phyloP scores from a whole-genome alignment of 2,888 invertebrate genomes.

The Cephus runcator region DNA sequence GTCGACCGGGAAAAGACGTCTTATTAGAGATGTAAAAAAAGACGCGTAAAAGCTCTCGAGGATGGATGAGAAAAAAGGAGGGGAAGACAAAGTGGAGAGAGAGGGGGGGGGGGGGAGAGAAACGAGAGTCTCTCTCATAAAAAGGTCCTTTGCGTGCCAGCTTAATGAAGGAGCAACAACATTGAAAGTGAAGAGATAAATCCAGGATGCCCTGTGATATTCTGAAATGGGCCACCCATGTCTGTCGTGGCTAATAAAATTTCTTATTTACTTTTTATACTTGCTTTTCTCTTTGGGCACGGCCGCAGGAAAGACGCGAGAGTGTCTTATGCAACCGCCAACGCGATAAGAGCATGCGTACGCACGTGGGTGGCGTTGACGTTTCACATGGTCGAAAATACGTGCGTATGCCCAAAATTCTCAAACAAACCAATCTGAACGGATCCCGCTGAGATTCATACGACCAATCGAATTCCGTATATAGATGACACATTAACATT shows the following conservation, averaged over 20 bases:
- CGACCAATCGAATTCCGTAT: neutral
- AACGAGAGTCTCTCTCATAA: neutral
- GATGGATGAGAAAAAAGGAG: neutral
- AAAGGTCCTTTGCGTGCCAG: neutral
- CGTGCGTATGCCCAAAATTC: neutral
- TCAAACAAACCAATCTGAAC: neutral
- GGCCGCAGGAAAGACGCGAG: too few species aligned
- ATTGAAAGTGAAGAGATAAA: constrained; percentile 1
- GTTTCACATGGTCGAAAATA: neutral
- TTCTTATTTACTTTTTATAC: neutral
- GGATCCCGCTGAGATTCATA: neutral
- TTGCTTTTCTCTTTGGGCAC: neutral
- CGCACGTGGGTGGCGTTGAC: neutral
- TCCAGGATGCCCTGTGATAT: neutral
- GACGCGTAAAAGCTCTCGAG: neutral
- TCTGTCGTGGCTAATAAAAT: neutral
- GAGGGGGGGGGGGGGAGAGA: neutral
- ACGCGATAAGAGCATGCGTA: neutral
- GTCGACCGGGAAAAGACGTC: neutral
- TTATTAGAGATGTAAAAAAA: neutral
- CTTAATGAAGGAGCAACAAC: constrained; percentile 2
- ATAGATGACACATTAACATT: neutral
- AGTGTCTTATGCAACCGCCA: neutral
- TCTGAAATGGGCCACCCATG: neutral
- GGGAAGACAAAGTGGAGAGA: neutral